Percentiles rank a stretch among this genome's conserved stretches.
These are phyloP conservation scores for Hydropotes inermis DNA, from an alignment of 2,113 vertebrate genomes.

Conservation along the genomic window DNA sequence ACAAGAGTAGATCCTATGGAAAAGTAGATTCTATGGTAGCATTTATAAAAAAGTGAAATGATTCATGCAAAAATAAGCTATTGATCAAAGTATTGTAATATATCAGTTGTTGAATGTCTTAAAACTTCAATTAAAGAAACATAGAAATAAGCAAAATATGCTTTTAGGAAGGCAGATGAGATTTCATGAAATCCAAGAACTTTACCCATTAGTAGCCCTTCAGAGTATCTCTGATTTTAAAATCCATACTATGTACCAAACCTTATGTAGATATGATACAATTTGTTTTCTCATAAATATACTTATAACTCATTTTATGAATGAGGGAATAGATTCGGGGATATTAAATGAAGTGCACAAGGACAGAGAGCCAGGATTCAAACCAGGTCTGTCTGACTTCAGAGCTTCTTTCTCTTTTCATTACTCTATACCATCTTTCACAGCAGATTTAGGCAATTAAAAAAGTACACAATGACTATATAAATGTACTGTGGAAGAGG, in stretches of 20 bases:
- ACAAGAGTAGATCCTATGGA: background rate
- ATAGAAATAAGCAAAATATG: background rate
- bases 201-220: background rate
- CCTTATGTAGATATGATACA: background rate
- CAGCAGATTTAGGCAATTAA: background rate
- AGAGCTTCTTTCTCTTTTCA: background rate
- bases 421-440: background rate
- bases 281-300: background rate
- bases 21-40: background rate
- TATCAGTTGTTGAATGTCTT: background rate
- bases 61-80: background rate
- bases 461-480: background rate
- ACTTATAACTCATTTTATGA: background rate
- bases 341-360: background rate
- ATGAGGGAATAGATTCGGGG: background rate
- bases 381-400: background rate
- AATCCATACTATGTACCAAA: background rate
- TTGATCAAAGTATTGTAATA: background rate
- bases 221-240: background rate
- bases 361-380: background rate
- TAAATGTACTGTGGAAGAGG: background rate
- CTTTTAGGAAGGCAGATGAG: constrained; percentile 11
- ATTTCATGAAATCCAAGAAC: constrained; percentile 1
- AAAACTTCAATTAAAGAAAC: background rate
- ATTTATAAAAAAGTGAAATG: constrained; percentile 14